Percentiles rank a stretch among this genome's conserved stretches.
These are phyloP conservation scores for Bradypodion pumilum DNA, from an alignment of 2,797 vertebrate species.

Conservation along the genomic window DNA sequence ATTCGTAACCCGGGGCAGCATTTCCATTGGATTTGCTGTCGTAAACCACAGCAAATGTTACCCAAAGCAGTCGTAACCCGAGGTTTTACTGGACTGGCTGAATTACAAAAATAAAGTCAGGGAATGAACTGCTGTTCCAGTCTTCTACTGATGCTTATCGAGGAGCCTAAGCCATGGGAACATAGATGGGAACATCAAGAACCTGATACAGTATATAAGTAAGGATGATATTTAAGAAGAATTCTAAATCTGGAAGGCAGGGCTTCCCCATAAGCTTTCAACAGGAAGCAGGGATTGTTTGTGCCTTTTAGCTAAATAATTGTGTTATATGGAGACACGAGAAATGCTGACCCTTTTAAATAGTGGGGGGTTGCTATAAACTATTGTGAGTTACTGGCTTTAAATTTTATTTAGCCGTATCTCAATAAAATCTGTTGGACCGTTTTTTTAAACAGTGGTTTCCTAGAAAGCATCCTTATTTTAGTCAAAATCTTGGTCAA, in stretches of 20 bases:
- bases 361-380: not conserved
- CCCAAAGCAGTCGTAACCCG: too few relatives aligned
- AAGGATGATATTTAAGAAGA: not conserved
- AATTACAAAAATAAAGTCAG: too few relatives aligned
- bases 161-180: too few relatives aligned
- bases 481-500: not conserved
- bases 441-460: not conserved
- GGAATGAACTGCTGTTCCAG: not conserved
- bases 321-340: not conserved
- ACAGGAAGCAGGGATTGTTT: constrained; percentile 18
- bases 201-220: not conserved
- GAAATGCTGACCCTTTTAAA: not conserved
- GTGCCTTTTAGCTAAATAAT: constrained; percentile 12
- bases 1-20: too few relatives aligned
- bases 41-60: too few relatives aligned
- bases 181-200: not conserved
- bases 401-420: not conserved
- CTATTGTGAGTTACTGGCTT: not conserved
- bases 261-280: not conserved
- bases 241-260: not conserved
- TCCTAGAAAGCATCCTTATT: not conserved
- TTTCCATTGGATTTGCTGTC: too few relatives aligned
- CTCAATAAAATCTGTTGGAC: not conserved
- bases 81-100: too few relatives aligned
- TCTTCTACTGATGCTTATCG: not conserved